Base-by-base conservation (phyloP, 2,888 invertebrate genomes). In the Heliothis peltigera region DNA sequence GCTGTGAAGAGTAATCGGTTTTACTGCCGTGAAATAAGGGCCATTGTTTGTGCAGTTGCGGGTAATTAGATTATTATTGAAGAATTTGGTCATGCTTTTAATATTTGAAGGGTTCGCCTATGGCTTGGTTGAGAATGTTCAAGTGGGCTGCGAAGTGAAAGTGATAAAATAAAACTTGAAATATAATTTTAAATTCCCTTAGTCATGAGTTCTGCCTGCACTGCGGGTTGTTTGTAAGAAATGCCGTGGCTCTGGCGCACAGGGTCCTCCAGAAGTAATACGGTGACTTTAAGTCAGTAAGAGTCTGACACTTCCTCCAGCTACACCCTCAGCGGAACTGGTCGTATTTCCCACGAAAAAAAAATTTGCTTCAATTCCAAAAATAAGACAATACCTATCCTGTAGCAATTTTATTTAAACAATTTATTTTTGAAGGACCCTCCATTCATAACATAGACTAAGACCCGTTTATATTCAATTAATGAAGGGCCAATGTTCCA, bases 401-500 rank as follows among this genome's bases (percentile, higher is more conserved):
- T 53, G 39, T 39, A 28, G 12, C 0, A 57, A 25, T 32, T 49
- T 51, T 47, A 25, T 32, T 49, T 51, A 43, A 52, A 32, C 25
- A 58, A 25, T 54, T 42, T 46, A 39, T 22, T 35, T 4, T 49
- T 42, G 5, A 43, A 52, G 17, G 58, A 5, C 39, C 21, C 19
- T 39, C 42, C 12, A 57, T 62, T 60, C 73, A 64, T 67, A 69
- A 57, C 66, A 68, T 76, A 81, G 70, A 80, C 82, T 75, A 70
- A 64, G 73, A 83, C 57, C 68, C 56, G 57, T 64, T 76, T 63
- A 75, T 80, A 70, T 80, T 75, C 71, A 73, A 85, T 86, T 84
- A 84, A 86, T 80, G 73, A 81, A 56, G 63, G 64, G 60, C 74
- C 72, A 66, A 74, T 73, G 79, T 77, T 77, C 69, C 72, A 32